phyloP scores from a whole-genome alignment of 2,797 vertebrate species.

The Arrhamphus sclerolepis region DNA sequence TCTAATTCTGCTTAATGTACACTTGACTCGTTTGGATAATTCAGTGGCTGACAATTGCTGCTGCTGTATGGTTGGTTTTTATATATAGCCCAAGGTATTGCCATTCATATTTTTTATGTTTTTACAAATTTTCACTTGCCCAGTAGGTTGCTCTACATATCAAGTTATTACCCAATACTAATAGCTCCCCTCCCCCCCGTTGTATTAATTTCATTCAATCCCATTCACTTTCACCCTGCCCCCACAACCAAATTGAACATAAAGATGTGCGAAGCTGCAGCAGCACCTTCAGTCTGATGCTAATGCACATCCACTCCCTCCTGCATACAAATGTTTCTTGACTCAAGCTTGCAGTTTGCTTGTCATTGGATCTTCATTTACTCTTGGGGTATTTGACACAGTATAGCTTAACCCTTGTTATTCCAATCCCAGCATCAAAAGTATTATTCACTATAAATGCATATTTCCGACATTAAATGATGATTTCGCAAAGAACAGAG shows the following conservation, averaged over 20 bases:
- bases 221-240: constrained; percentile 69
- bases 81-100: constrained; percentile 38
- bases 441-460: constrained; percentile 17
- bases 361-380: constrained; percentile 71
- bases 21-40: constrained; percentile 1
- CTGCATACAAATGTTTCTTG: constrained; percentile 83
- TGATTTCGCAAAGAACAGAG: constrained; percentile 21
- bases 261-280: constrained; percentile 79
- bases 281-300: constrained; percentile 82
- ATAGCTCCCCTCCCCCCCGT: constrained; percentile 82
- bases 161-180: constrained; percentile 59
- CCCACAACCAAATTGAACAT: constrained; percentile 75
- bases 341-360: constrained; percentile 72
- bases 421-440: constrained; percentile 40
- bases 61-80: constrained; percentile 18
- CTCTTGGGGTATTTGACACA: constrained; percentile 64
- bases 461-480: constrained; percentile 36
- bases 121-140: too few relatives aligned
- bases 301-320: constrained; percentile 80
- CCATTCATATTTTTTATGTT: constrained; percentile 29
- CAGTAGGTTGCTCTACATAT: too few relatives aligned
- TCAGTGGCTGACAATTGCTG: constrained; percentile 23
- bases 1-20: not conserved
- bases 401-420: constrained; percentile 63
- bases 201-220: constrained; percentile 58